Conservation (phyloP, 35 echinoderm and acorn worm species). For the Anneissia japonica region DNA sequence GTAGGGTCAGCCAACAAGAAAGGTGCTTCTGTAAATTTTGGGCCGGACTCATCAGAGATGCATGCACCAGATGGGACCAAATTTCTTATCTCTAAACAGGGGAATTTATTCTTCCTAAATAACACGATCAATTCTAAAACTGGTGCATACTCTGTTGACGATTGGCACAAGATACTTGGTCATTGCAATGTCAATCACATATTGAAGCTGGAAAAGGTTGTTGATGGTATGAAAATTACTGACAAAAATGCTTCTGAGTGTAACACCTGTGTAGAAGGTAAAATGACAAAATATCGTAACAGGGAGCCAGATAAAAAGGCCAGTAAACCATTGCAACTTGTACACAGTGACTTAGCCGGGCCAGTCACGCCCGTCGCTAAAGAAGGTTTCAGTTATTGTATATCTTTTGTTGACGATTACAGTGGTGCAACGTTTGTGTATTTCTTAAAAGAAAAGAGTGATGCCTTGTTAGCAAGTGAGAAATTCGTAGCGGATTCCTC, state of each 20-base stretch:
- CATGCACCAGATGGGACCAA: slow-evolving; percentile 19
- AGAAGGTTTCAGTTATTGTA: no score
- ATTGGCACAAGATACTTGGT: slow-evolving; percentile 2
- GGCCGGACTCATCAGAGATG: background rate
- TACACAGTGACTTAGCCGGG: background rate
- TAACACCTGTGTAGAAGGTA: background rate
- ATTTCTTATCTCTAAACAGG: no score
- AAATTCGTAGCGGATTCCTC: no score
- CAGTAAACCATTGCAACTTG: no score
- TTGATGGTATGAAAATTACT: slow-evolving; percentile 18
- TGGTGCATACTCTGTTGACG: no score
- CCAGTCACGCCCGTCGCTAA: no score
- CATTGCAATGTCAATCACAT: slow-evolving; percentile 30
- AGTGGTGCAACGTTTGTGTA: no score
- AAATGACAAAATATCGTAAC: background rate
- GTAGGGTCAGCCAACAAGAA: background rate
- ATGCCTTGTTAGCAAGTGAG: no score
- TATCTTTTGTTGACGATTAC: no score
- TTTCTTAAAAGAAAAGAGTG: no score
- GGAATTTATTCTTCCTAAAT: no score
- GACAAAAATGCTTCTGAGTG: background rate
- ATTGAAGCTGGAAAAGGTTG: slow-evolving; percentile 18
- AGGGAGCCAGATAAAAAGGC: background rate
- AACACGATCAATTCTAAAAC: no score
- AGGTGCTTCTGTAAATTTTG: slow-evolving; percentile 17